Evolutionary conservation across 2,113 vertebrate genomes (phyloP).

Genomic region (Charina bottae): DNA sequence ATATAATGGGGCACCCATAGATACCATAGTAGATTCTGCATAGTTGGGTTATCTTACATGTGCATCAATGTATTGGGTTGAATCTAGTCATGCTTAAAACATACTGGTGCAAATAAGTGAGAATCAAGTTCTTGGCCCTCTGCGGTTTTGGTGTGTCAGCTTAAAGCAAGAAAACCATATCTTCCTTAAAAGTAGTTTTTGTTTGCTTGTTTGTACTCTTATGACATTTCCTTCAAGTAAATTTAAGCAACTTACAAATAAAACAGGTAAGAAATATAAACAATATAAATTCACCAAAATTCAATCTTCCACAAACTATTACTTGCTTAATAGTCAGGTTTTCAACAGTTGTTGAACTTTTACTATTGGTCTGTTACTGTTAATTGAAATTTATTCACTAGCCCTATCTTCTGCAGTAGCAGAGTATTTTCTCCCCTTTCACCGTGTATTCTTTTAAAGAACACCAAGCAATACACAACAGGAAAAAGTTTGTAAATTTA

Average conservation of each 20-base stretch:
- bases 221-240: background rate
- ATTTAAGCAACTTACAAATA: background rate
- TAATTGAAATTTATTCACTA: background rate
- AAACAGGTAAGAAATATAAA: background rate
- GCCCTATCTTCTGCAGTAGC: background rate
- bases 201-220: background rate
- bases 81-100: background rate
- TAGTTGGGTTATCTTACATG: background rate
- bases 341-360: background rate
- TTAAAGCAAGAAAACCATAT: background rate
- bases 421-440: background rate
- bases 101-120: background rate
- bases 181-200: background rate
- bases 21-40: background rate
- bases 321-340: background rate
- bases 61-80: background rate
- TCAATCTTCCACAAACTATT: background rate
- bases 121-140: background rate
- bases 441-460: background rate
- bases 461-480: background rate
- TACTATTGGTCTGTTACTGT: background rate
- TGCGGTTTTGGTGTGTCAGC: background rate
- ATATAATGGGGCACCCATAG: background rate
- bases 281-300: background rate
- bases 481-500: background rate